Percentiles rank a stretch among this genome's conserved stretches.
These are phyloP conservation scores for Argyrosomus regius DNA, from an alignment of 2,797 vertebrate genomes.

Conservation along the genomic window DNA sequence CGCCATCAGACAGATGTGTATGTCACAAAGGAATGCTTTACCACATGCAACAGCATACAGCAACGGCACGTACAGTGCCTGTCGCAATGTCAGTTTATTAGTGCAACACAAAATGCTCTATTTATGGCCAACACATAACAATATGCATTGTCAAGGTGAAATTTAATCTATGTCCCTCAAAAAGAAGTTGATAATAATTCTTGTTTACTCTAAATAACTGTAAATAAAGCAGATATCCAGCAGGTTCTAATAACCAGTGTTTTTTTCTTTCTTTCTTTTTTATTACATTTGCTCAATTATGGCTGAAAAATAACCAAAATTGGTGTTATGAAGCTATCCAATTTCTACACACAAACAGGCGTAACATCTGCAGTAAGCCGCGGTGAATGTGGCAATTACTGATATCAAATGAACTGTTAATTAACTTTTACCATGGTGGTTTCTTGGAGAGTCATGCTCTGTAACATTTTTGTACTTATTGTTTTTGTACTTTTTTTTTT, in stretches of 20 bases:
- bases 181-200: not conserved
- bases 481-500: too few relatives aligned
- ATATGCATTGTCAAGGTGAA: not conserved
- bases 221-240: not conserved
- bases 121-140: not conserved
- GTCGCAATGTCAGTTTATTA: constrained; percentile 22
- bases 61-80: constrained; percentile 13
- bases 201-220: not conserved
- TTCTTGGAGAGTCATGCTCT: not conserved
- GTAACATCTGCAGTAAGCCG: constrained; percentile 3
- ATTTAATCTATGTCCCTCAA: not conserved
- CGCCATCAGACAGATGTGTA: constrained; percentile 47
- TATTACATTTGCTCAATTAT: not conserved
- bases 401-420: constrained; percentile 15
- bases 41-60: constrained; percentile 21
- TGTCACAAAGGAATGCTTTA: constrained; percentile 61
- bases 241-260: not conserved
- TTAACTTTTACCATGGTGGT: constrained; percentile 7
- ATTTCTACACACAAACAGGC: not conserved
- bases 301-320: constrained; percentile 1
- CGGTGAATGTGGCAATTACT: not conserved
- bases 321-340: not conserved
- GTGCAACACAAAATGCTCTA: not conserved
- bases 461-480: too few relatives aligned
- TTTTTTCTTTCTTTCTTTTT: constrained; percentile 1